phyloP scores from a whole-genome alignment of 1,140 invertebrate genomes.

The Oncopodura yosiiana region DNA sequence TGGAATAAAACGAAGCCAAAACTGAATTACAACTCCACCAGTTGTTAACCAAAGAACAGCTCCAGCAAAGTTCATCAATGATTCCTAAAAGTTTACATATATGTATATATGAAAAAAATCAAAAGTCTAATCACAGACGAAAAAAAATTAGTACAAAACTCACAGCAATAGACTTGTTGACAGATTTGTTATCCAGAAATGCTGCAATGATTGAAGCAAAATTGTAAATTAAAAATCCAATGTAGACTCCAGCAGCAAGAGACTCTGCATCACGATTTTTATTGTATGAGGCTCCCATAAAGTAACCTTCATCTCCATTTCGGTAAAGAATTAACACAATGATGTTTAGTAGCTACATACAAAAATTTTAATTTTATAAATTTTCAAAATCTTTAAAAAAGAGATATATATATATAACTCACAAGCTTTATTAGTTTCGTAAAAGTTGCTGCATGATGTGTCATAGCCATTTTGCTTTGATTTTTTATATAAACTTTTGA shows the following conservation, averaged over 20 bases:
- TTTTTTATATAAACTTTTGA: no score
- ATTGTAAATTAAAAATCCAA: conserved; percentile 73
- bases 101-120: neutral
- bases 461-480: no score
- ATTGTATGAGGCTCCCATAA: conserved; percentile 76
- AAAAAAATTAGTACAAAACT: neutral
- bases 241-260: conserved; percentile 69
- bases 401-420: neutral
- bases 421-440: conserved; percentile 33
- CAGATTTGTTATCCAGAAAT: conserved; percentile 58
- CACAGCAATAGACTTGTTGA: conserved; percentile 42
- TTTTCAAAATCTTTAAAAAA: neutral
- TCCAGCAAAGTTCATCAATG: conserved; percentile 75
- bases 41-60: conserved; percentile 71
- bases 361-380: conserved; percentile 4
- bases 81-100: conserved; percentile 48
- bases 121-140: neutral
- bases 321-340: conserved; percentile 69
- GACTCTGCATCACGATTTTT: conserved; percentile 76
- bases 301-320: conserved; percentile 65
- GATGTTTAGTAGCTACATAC: conserved; percentile 62
- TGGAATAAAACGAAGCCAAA: conserved; percentile 50
- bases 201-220: conserved; percentile 56
- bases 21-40: conserved; percentile 70
- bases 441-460: conserved; percentile 19